Evolutionary conservation across 2,888 invertebrate species (phyloP), one percentile per base, ranked within the genome.

Genomic region (Drosophila algonquin): DNA sequence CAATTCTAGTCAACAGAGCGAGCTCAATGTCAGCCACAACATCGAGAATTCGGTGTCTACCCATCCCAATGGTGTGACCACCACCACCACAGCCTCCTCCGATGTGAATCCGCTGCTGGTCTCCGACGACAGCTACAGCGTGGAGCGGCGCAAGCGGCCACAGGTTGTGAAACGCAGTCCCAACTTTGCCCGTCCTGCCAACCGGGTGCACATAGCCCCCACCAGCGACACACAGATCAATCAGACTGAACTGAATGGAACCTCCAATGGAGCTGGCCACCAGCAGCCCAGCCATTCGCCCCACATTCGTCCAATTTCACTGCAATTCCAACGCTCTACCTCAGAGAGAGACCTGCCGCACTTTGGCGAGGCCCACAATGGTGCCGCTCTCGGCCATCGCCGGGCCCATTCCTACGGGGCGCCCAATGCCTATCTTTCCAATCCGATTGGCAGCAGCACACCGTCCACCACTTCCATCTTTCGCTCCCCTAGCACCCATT

Each of bases 401-500:
- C 82, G 92, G 18, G 92, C 92, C 9, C 92, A 92, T 12, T 92
- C 92, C 0, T 91, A 91, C 73, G 91, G 91, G 1, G 80, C 91
- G 14, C 90, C 91, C 24, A 87, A 75, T 30, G 87, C 89, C 3
- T 90, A 90, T 54, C 65, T 89, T 12, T 80, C 87, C 1, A 79
- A 78, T 32, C 76, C 82, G 47, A 74, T 88, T 68, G 60, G 68
- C 44, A 72, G 40, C 45, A 61, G 40, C 2, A 47, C 75, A n/a
- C 80, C 80, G 5, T 51, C 71, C 3, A 30, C 55, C 0, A 68
- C 73, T 4, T 64, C 79, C 4, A 50, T 91, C 0, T 83, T 80
- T n/a, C 90, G 91, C 10, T 86, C 87, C 0, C 72, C 80, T 3
- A 91, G 92, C 63, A 85, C 81, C 24, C 52, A 76, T 5, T 90